Percentiles rank a stretch among this genome's conserved stretches.
These are phyloP conservation scores for Diorhabda carinulata DNA, from an alignment of 1,140 invertebrate genomes.

Conservation along the genomic window DNA sequence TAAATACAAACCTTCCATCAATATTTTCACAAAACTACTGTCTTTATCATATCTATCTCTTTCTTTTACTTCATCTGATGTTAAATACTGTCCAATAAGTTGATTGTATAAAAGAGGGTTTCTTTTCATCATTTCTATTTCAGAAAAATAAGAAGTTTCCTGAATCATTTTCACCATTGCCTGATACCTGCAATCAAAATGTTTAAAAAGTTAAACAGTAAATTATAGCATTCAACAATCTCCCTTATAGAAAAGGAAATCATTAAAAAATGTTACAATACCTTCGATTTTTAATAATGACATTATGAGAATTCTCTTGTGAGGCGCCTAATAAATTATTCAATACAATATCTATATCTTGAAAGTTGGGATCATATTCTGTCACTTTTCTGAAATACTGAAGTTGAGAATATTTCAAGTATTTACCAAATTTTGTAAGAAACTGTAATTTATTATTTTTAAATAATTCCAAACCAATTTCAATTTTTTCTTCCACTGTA, in stretches of 20 bases:
- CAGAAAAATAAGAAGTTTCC: constrained; percentile 80
- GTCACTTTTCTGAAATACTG: constrained; percentile 58
- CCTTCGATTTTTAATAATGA: constrained; percentile 46
- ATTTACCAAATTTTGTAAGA: constrained; percentile 71
- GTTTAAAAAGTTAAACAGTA: background rate
- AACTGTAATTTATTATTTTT: constrained; percentile 64
- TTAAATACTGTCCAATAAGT: constrained; percentile 78
- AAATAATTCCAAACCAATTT: constrained; percentile 64
- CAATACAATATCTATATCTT: constrained; percentile 61
- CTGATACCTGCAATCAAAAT: constrained; percentile 56
- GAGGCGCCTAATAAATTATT: constrained; percentile 54
- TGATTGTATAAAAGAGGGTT: constrained; percentile 88
- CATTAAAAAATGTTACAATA: background rate
- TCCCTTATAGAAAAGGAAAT: constrained; percentile 1
- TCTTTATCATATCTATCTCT: constrained; percentile 58
- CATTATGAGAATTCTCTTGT: constrained; percentile 64
- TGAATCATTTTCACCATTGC: constrained; percentile 72
- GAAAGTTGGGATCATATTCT: constrained; percentile 46
- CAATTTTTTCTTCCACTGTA: constrained; percentile 61
- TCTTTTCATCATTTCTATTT: constrained; percentile 87
- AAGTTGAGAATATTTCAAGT: constrained; percentile 64
- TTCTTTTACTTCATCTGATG: constrained; percentile 66
- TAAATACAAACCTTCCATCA: constrained; percentile 53
- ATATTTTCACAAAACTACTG: constrained; percentile 62
- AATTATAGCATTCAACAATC: background rate